Conservation (phyloP, 2,113 vertebrate genomes). For the Octodon degus region DNA sequence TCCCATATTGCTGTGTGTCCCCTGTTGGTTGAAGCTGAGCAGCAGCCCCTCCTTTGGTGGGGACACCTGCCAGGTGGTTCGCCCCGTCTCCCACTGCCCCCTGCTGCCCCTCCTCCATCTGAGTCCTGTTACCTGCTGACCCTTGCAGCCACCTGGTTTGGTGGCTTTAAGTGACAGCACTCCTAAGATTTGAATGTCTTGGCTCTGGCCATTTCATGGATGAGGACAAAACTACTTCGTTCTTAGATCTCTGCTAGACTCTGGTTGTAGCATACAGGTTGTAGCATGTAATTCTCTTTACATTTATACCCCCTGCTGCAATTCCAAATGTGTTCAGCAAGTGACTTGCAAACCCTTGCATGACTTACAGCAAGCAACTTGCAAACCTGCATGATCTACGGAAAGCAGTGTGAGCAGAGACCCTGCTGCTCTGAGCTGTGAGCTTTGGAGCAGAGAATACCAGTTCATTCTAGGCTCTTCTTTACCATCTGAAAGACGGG, state of each 20-base stretch:
- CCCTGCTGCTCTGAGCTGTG: neutral
- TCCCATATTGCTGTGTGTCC: neutral
- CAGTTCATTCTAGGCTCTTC: neutral
- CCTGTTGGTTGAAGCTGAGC: no score
- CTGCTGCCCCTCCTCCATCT: neutral
- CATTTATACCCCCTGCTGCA: neutral
- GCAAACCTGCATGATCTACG: neutral
- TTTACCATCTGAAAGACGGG: conserved; percentile 32
- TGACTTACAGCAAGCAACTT: neutral
- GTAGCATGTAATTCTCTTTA: neutral
- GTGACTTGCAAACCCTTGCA: neutral
- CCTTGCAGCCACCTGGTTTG: neutral
- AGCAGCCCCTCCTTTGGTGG: no score
- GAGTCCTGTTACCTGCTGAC: rapidly evolving
- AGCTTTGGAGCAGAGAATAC: neutral
- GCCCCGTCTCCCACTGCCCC: neutral
- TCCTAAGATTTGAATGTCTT: neutral
- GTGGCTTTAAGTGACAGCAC: neutral
- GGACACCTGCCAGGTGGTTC: neutral
- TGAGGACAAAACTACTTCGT: neutral
- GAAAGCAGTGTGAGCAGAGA: neutral
- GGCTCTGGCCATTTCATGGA: neutral
- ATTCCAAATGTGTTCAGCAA: neutral
- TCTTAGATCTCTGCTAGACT: neutral
- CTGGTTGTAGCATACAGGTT: conserved; percentile 24